These are phyloP conservation scores for Cynaeus angustus DNA, from an alignment of 2,888 invertebrate genomes.

Conservation along the genomic window DNA sequence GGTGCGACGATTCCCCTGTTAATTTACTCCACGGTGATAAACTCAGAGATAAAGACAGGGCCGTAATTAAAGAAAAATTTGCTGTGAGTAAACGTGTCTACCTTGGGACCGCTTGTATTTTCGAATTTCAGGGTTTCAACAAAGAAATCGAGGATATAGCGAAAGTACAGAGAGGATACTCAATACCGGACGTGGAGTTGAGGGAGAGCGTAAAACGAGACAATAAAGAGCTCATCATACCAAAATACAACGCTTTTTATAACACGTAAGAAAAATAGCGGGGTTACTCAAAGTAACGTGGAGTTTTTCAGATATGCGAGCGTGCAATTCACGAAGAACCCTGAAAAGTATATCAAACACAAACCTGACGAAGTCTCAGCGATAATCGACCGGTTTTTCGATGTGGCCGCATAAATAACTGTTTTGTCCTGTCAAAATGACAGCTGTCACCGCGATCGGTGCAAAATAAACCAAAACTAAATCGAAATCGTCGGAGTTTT, in stretches of 20 bases:
- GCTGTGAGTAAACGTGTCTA: conserved; percentile 76
- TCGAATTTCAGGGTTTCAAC: conserved; percentile 85
- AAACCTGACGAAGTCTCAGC: conserved; percentile 88
- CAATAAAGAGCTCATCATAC: conserved; percentile 91
- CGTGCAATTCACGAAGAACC: conserved; percentile 92
- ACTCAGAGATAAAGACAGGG: conserved; percentile 89
- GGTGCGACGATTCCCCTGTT: conserved; percentile 80
- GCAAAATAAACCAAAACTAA: too few species aligned
- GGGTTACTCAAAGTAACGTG: background rate
- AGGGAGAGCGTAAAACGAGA: conserved; percentile 91
- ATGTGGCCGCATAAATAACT: conserved; percentile 83
- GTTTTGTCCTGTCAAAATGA: too few species aligned
- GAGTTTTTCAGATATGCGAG: conserved; percentile 76
- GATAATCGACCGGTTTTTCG: conserved; percentile 93
- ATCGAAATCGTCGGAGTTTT: too few species aligned
- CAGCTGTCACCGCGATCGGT: too few species aligned
- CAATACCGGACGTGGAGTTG: conserved; percentile 93
- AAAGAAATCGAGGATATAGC: conserved; percentile 95
- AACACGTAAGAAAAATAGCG: conserved; percentile 74
- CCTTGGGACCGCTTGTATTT: background rate
- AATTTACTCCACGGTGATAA: conserved; percentile 76
- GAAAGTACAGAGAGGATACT: conserved; percentile 90
- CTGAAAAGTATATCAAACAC: conserved; percentile 94
- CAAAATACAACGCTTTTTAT: conserved; percentile 88
- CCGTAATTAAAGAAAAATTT: conserved; percentile 91